phyloP scores from a whole-genome alignment of 2,888 invertebrate species.

The Heterodera filipjevi region DNA sequence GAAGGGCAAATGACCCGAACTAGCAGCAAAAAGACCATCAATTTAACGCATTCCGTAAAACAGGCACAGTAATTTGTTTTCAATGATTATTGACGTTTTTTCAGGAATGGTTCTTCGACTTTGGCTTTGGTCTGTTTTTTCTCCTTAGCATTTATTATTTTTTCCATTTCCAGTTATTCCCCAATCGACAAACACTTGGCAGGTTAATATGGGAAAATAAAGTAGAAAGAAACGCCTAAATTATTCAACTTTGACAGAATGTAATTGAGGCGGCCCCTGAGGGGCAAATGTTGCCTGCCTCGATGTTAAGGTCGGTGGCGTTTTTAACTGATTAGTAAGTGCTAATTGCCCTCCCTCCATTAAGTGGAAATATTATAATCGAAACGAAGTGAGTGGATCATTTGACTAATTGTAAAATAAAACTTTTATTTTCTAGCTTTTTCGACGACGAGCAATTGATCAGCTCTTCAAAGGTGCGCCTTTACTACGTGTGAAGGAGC shows the following conservation, averaged over 20 bases:
- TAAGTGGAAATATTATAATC: constrained; percentile 90
- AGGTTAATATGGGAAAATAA: constrained; percentile 66
- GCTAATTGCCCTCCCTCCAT: constrained; percentile 50
- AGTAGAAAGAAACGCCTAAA: not conserved
- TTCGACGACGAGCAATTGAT: constrained; percentile 91
- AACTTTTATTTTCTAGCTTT: constrained; percentile 71
- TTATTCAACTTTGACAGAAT: constrained; percentile 69
- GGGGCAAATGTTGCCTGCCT: constrained; percentile 99
- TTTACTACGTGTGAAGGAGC: constrained; percentile 82
- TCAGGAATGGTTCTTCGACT: constrained; percentile 97
- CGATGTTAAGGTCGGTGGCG: constrained; percentile 80
- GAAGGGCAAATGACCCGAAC: too few species aligned
- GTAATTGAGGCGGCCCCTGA: constrained; percentile 98
- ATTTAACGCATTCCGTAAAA: not conserved
- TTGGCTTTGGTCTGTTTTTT: constrained; percentile 78
- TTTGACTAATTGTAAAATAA: not conserved
- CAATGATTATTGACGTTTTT: constrained; percentile 22
- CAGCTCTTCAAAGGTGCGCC: constrained; percentile 88
- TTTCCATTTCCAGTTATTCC: constrained; percentile 72
- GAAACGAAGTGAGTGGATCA: constrained; percentile 74
- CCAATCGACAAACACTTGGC: constrained; percentile 98
- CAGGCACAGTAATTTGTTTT: not conserved
- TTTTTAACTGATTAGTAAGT: too few species aligned
- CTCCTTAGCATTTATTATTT: not conserved
- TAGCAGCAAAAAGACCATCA: not conserved